Conservation (phyloP, 2,113 vertebrate species). For the Sitta europaea region DNA sequence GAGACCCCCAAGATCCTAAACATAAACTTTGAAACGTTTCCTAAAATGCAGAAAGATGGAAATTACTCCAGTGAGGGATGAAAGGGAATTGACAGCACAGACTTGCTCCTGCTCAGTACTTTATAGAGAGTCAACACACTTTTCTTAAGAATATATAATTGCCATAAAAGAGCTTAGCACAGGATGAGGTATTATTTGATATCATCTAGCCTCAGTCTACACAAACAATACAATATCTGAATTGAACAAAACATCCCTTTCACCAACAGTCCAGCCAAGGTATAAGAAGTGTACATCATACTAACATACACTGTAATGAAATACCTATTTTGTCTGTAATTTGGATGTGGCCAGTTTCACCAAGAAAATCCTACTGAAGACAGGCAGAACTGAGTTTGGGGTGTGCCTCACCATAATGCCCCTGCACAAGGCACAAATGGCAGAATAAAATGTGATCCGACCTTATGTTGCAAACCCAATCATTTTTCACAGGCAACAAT, state of each 20-base stretch:
- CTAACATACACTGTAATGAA: neutral
- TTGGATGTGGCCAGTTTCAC: neutral
- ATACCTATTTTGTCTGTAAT: neutral
- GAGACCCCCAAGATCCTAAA: neutral
- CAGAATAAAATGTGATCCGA: slow-evolving; percentile 3
- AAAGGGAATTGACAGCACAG: slow-evolving; percentile 1
- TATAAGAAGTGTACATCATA: neutral
- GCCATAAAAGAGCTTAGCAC: neutral
- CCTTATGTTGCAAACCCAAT: slow-evolving; percentile 16
- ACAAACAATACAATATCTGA: neutral
- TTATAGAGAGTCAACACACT: neutral
- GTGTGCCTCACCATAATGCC: neutral
- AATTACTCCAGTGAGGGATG: slow-evolving; percentile 5
- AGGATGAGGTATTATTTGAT: neutral
- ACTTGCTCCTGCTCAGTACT: neutral
- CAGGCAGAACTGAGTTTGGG: neutral
- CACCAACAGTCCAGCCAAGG: neutral
- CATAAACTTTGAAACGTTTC: slow-evolving; percentile 45
- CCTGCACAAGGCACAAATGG: neutral
- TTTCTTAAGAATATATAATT: neutral
- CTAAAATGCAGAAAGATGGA: slow-evolving; percentile 43
- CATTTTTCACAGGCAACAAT: slow-evolving; percentile 25
- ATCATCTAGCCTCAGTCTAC: neutral
- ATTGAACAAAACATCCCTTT: neutral
- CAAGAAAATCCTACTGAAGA: neutral